phyloP scores from a whole-genome alignment of 2,888 invertebrate genomes.

The Tridacna gigas region DNA sequence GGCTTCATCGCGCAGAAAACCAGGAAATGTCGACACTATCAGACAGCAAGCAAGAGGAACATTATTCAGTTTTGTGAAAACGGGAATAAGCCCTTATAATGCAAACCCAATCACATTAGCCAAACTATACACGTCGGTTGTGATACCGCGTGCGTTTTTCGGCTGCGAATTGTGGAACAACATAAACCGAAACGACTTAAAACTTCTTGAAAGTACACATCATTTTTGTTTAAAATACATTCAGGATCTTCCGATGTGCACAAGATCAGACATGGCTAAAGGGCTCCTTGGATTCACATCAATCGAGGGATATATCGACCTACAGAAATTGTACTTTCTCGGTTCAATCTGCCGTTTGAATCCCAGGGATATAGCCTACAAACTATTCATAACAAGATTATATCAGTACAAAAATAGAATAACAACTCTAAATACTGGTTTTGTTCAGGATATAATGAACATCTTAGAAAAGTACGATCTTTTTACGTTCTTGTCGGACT shows the following conservation, averaged over 20 bases:
- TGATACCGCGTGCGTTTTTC: constrained; percentile 3
- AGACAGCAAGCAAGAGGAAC: constrained; percentile 6
- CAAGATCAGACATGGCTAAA: constrained; percentile 20
- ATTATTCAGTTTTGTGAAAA: background rate
- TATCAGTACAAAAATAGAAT: background rate
- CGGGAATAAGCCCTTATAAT: background rate
- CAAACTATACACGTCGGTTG: constrained; percentile 13
- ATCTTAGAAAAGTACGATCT: constrained; percentile 10
- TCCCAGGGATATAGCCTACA: background rate
- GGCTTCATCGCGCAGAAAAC: background rate
- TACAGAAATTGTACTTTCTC: constrained; percentile 20
- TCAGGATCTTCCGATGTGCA: constrained; percentile 6
- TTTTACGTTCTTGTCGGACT: background rate
- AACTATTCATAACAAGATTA: background rate
- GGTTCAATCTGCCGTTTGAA: constrained; percentile 8
- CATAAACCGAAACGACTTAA: background rate
- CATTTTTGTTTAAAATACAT: constrained; percentile 23
- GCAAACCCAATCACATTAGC: constrained; percentile 8
- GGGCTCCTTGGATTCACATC: constrained; percentile 21
- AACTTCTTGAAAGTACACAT: constrained; percentile 12
- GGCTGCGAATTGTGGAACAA: constrained; percentile 17
- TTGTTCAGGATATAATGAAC: background rate
- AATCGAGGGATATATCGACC: constrained; percentile 21
- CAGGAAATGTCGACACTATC: background rate
- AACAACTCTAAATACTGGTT: background rate